Conservation (phyloP, 2,113 vertebrate species). For the Dipodomys spectabilis region DNA sequence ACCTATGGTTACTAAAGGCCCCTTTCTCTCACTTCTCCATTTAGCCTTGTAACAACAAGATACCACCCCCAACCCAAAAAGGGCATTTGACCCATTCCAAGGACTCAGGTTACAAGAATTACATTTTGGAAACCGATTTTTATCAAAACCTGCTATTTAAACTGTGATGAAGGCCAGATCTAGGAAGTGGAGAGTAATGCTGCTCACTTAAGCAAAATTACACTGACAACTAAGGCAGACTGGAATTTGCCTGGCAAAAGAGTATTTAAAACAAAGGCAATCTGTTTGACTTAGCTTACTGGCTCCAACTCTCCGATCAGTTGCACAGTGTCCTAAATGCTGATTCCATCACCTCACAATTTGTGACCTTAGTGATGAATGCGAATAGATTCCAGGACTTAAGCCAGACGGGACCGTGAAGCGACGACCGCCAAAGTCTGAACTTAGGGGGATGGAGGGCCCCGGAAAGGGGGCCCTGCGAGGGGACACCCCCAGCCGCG, state of each 20-base stretch:
- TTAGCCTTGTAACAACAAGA: slow-evolving; percentile 28
- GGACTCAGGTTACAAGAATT: slow-evolving; percentile 4
- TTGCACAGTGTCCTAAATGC: neutral
- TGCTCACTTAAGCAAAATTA: slow-evolving; percentile 57
- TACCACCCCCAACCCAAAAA: neutral
- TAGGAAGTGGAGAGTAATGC: slow-evolving; percentile 57
- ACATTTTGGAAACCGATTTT: slow-evolving; percentile 44
- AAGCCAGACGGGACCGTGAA: too few species aligned
- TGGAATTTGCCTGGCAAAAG: slow-evolving; percentile 47
- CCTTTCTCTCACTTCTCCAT: neutral
- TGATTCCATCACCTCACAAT: slow-evolving; percentile 15
- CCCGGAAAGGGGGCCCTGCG: too few species aligned
- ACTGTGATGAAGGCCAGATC: slow-evolving; percentile 61
- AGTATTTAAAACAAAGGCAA: slow-evolving; percentile 46
- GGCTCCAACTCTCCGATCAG: neutral
- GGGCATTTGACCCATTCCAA: slow-evolving; percentile 53
- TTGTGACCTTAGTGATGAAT: slow-evolving; percentile 33
- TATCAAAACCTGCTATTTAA: slow-evolving; percentile 52
- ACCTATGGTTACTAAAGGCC: neutral
- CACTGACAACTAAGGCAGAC: slow-evolving; percentile 38
- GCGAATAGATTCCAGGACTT: neutral
- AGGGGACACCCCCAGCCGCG: too few species aligned
- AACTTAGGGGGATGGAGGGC: too few species aligned
- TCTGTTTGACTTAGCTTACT: slow-evolving; percentile 56
- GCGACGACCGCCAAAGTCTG: too few species aligned